Conservation (phyloP, 2,113 vertebrate genomes). For the Machaerirhynchus nigripectus region DNA sequence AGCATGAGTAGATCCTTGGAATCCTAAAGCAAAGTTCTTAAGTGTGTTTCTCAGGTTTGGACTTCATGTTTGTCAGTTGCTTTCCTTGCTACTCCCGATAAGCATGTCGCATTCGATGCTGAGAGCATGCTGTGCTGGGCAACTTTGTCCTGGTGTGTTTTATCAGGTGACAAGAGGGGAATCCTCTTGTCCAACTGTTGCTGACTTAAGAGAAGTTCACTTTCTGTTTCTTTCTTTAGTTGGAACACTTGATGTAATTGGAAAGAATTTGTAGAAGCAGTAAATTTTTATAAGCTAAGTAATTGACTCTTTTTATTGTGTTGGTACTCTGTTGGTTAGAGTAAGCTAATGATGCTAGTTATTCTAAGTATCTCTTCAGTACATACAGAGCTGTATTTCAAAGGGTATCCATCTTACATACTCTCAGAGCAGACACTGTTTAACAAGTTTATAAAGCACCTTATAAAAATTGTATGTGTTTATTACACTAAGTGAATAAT, state of each 20-base stretch:
- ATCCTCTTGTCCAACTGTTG: not conserved
- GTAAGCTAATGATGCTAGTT: not conserved
- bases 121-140: not conserved
- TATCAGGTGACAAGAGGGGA: not conserved
- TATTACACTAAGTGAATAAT: not conserved
- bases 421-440: not conserved
- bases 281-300: constrained; percentile 8
- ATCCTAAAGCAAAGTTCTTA: not conserved
- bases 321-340: not conserved
- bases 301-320: constrained; percentile 7
- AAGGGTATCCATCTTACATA: not conserved
- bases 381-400: not conserved
- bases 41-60: not conserved
- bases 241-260: not conserved
- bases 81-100: not conserved
- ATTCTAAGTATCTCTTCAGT: not conserved
- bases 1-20: not conserved
- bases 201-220: not conserved
- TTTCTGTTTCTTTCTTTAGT: not conserved
- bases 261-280: not conserved
- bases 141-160: not conserved
- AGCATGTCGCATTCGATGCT: accelerated
- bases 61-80: not conserved
- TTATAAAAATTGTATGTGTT: constrained; percentile 20
- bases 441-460: not conserved